Conservation (phyloP, 1,140 invertebrate species). For the Microplitis demolitor region DNA sequence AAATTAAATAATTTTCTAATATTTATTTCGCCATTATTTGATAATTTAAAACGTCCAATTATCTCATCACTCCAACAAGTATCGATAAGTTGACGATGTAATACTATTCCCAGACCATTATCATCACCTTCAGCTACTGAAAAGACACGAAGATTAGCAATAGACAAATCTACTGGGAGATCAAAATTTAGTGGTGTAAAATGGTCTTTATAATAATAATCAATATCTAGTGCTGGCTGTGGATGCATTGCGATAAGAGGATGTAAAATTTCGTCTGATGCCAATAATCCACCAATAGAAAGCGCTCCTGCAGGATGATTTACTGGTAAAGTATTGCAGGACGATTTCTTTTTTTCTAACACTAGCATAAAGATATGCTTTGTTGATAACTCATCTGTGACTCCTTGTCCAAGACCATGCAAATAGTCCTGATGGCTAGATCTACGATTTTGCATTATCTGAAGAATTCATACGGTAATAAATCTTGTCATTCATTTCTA, state of each 20-base stretch:
- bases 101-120: constrained; percentile 61
- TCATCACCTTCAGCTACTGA: constrained; percentile 52
- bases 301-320: constrained; percentile 67
- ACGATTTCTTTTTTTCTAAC: constrained; percentile 65
- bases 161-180: constrained; percentile 54
- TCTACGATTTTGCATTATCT: constrained; percentile 92
- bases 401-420: constrained; percentile 87
- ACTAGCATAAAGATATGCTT: constrained; percentile 78
- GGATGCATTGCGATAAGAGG: constrained; percentile 69
- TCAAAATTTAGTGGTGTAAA: constrained; percentile 59
- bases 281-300: constrained; percentile 67
- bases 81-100: constrained; percentile 68
- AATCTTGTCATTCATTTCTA: too few species aligned
- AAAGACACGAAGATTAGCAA: constrained; percentile 49
- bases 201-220: constrained; percentile 58
- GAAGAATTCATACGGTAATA: neutral
- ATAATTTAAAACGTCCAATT: constrained; percentile 40
- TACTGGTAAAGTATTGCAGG: constrained; percentile 52
- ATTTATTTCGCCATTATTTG: constrained; percentile 47
- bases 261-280: constrained; percentile 71
- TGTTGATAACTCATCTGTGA: constrained; percentile 88
- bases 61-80: constrained; percentile 57
- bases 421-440: constrained; percentile 96
- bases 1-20: constrained; percentile 55
- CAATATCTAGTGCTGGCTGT: constrained; percentile 33